Base-by-base conservation (phyloP, 2,888 invertebrate genomes). In the Cabera pusaria region DNA sequence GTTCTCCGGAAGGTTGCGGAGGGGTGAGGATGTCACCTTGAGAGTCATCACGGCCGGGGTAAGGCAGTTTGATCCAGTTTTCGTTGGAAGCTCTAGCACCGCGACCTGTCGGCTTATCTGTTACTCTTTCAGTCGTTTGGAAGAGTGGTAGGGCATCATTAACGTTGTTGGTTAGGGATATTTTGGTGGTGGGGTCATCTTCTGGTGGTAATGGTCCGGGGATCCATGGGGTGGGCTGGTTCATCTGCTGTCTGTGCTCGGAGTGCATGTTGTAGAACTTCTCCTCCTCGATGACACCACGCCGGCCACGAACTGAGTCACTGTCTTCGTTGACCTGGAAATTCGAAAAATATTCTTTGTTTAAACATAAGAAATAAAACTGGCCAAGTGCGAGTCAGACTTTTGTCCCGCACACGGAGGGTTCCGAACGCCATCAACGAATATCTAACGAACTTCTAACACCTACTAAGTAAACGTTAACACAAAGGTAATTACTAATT, bases 61-160 rank as follows among this genome's bases (percentile, higher is more conserved):
- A 90, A 2, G 92, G 90, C 0, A 91, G 80, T 58, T 92, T 92
- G 6, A 91, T 83, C 92, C 92, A 92, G 56, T 92, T 91, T 48
- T 92, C 91, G 44, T 90, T 90, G 0, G 90, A 90, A 0, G 90
- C 90, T 52, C 92, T 79, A 0, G 91, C 89, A 35, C 92, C 92
- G 40, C 91, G 80, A 1, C 91, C 91, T 1, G 90, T 90, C 10
- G 91, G 91, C 66, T 82, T 88, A 28, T 90, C 90, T 1, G 84
- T 84, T 1, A 81, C 73, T 51, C 58, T 64, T 62, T 90, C 89
- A 6, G 89, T 88, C 3, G 86, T 88, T 45, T 81, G 83, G 32
- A 69, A 81, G 19, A 76, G 38, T 1, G 74, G 69, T 12, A 76
- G 36, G 1, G 68, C 61, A 29, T 82, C 77, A 32, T 77, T 77